Percentiles rank a stretch among this genome's conserved stretches.
Conservation (phyloP, 2,113 vertebrate species). For the Neomonachus schauinslandi region DNA sequence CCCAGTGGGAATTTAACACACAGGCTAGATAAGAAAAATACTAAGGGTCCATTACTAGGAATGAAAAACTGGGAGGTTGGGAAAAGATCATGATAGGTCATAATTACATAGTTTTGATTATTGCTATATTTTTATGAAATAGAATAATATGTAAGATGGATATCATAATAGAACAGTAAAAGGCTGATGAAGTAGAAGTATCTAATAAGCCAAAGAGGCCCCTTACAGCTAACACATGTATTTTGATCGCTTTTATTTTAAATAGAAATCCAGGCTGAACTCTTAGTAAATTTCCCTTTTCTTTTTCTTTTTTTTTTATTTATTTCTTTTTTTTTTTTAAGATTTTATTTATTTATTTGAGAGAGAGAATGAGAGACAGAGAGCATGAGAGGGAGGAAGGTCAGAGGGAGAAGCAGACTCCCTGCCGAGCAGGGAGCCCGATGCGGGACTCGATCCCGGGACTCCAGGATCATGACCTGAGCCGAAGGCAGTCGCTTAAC, state of each 20-base stretch:
- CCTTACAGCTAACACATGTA: not conserved
- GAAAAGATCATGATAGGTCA: not conserved
- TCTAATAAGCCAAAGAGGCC: not conserved
- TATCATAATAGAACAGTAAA: not conserved
- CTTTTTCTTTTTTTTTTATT: no score
- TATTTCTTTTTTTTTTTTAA: no score
- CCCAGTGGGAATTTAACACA: not conserved
- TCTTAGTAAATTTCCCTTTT: not conserved
- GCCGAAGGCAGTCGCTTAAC: no score
- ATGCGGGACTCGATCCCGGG: no score
- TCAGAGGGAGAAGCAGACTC: no score
- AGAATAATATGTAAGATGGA: not conserved
- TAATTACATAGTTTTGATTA: not conserved
- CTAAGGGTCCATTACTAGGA: not conserved
- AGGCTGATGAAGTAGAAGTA: not conserved
- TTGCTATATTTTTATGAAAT: not conserved
- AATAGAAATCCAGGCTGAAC: not conserved
- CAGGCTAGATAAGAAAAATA: not conserved
- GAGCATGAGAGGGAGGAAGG: no score
- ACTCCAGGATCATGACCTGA: no score
- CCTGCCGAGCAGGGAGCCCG: no score
- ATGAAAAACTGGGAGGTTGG: not conserved
- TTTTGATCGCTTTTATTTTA: not conserved
- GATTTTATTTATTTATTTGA: no score
- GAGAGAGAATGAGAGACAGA: no score